Base-by-base conservation (phyloP, 2,113 vertebrate genomes). In the Chaetops frenatus region DNA sequence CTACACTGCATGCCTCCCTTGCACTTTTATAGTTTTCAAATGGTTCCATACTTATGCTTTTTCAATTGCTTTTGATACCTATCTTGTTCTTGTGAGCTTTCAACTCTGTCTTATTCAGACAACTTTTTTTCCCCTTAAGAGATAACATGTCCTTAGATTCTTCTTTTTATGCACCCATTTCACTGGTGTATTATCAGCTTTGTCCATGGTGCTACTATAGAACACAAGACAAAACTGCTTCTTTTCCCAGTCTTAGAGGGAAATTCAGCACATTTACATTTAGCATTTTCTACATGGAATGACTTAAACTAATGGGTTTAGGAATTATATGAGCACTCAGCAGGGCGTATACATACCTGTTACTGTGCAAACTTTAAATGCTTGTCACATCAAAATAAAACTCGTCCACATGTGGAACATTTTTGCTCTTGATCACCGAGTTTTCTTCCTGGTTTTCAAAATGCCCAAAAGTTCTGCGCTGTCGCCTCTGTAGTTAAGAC, bases 381-480 rank as follows among this genome's bases (percentile, higher is more conserved):
- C 56, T 54, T 62, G 50, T 83, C 82, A 88, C 8, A 0, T 90
- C 8, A 42, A 85, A 91, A 93, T 70, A 90, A 92, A 96, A 70
- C 72, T 90, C 36, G 85, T 57, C 77, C 86, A 91, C 44, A 81
- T 45, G 65, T 88, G 85, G 72, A 95, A 86, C 65, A 56, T 50
- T 90, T 90, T 80, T 91, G 21, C 76, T 86, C 50, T 90, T 62
- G 82, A 92, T 90, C 81, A 86, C 64, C 14, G 51, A 83, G 51
- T 77, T 91, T 92, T 88, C 56, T 94, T 67, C 61, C 60, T 27
- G 47, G 24, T 70, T 94, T 90, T 88, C 47, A 35, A 94, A 93
- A 88, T 60, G 76, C 44, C 81, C 91, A 25, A 94, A 96, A 94
- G 60, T 96, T 95, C 88, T 81, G 51, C 83, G 67, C 81, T 92